phyloP scores from a whole-genome alignment of 2,888 invertebrate genomes.

The Silvanus unidentatus region DNA sequence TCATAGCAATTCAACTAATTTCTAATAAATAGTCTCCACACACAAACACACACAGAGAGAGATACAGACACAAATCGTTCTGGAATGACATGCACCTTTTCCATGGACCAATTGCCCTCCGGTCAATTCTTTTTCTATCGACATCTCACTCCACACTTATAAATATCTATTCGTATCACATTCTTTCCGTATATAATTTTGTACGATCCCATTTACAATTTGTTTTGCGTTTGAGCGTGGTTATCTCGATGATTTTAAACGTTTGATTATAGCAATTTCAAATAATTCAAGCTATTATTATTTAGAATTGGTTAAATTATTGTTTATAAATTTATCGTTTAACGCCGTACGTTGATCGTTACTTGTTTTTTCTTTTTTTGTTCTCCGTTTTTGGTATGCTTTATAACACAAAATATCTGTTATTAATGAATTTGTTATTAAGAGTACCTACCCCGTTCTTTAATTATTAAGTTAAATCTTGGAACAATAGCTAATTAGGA shows the following conservation, averaged over 20 bases:
- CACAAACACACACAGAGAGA: too few species aligned
- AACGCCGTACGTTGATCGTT: constrained; percentile 36
- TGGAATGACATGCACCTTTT: constrained; percentile 44
- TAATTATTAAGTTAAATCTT: too few species aligned
- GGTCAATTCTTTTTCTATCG: constrained; percentile 5
- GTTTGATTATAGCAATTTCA: constrained; percentile 47
- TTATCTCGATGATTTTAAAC: constrained; percentile 43
- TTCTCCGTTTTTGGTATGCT: constrained; percentile 3
- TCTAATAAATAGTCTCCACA: constrained; percentile 51
- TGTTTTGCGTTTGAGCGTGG: constrained; percentile 44
- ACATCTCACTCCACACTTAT: too few species aligned
- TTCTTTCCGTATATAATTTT: constrained; percentile 32
- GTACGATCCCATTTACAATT: constrained; percentile 44
- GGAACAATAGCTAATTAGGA: too few species aligned
- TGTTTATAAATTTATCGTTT: constrained; percentile 46
- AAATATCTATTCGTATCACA: background rate
- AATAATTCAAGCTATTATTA: constrained; percentile 46
- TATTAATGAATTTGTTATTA: too few species aligned
- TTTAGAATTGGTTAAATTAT: constrained; percentile 42
- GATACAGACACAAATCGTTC: constrained; percentile 30
- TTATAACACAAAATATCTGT: background rate
- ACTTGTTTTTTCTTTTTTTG: constrained; percentile 9
- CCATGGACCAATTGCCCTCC: constrained; percentile 13
- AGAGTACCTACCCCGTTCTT: too few species aligned
- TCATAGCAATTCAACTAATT: constrained; percentile 57